phyloP scores from a whole-genome alignment of 2,113 vertebrate species.

The Empidonax traillii region DNA sequence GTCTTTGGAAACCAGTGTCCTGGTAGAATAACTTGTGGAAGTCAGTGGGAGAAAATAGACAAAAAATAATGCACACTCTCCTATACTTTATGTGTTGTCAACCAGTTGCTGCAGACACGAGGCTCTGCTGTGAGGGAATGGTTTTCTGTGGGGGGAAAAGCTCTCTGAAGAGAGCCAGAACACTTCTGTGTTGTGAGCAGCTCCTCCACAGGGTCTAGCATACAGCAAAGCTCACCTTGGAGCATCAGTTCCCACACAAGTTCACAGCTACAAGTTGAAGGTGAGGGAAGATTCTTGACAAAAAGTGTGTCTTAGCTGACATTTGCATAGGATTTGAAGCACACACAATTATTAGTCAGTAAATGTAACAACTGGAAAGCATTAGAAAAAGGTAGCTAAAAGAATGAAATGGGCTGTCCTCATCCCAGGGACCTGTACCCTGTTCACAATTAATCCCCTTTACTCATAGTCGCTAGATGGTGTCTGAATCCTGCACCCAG shows the following conservation, averaged over 20 bases:
- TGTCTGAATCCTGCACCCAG: background rate
- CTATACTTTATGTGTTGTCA: background rate
- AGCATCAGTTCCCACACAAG: background rate
- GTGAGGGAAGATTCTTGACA: background rate
- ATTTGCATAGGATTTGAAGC: background rate
- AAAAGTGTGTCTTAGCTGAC: background rate
- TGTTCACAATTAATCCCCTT: background rate
- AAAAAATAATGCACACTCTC: background rate
- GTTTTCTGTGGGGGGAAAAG: background rate
- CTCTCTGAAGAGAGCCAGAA: background rate
- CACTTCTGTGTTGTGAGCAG: background rate
- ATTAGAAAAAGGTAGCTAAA: background rate
- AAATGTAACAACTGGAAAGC: background rate
- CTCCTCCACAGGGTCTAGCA: background rate
- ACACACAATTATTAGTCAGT: background rate
- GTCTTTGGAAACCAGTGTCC: background rate
- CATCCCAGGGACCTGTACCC: background rate
- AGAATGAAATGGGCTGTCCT: background rate
- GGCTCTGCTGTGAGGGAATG: background rate
- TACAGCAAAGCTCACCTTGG: background rate
- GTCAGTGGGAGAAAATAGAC: background rate
- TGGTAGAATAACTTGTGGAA: background rate
- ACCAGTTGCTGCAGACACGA: background rate
- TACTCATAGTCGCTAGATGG: background rate
- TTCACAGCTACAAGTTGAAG: background rate